Evolutionary conservation across 2,113 vertebrate species (phyloP), one percentile per base, ranked within the genome.

Genomic region (Dolichallabes microphthalmus): DNA sequence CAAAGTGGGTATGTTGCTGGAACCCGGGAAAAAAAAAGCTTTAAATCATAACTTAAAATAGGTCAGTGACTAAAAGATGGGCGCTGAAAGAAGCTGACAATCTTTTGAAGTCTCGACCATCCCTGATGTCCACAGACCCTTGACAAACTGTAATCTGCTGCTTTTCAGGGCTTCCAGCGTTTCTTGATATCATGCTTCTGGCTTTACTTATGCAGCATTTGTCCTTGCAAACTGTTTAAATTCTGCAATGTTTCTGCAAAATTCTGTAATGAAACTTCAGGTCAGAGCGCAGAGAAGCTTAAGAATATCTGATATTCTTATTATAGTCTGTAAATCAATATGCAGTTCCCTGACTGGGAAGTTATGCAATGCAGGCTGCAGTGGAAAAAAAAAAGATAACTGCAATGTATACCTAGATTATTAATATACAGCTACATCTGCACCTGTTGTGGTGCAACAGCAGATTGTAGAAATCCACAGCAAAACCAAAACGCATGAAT

Each of bases 291-390:
- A 77, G 25, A 55, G n/a, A 55, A 55, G 7, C 30, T 55, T 10
- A 15, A 27, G 53, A 20, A 19, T 30, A 76, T 76, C 6, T 30
- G 15, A 80, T 77, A 87, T 68, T 75, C 58, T 64, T 85, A 83
- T 90, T 88, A 85, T 89, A 57, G 75, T 68, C 27, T 39, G 61
- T 39, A 64, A 63, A 85, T 85, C 83, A 39, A 78, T 84, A 85
- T 45, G 13, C 61, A 85, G 39, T 68, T 68, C 61, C 61, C 52
- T 57, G 74, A 32, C 45, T 39, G 61, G 57, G 8, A 76, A 32
- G 58, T n/a, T 61, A 63, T 63, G 32, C 68, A 83, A 66, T 17
- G 52, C 45, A 76, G n/a, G 25, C 25, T 75, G 82, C 69, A 61
- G 55, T 25, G 22, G 53, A 35, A 84, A 45, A 39, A 8, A 63